Evolutionary conservation across 2,113 vertebrate genomes (phyloP).

Genomic region (Castor canadensis): DNA sequence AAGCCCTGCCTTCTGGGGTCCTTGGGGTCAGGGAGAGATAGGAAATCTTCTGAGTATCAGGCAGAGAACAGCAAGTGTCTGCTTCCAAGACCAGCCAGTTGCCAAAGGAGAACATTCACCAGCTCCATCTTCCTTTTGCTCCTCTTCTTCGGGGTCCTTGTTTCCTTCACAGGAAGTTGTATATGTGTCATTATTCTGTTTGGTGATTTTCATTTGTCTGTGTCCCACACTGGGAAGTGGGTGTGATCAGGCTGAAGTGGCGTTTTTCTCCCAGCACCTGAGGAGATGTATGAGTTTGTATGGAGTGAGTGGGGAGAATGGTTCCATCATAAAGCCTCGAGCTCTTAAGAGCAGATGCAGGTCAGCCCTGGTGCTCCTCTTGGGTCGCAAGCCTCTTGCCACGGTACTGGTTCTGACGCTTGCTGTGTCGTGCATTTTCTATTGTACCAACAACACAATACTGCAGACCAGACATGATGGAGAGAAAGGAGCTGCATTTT

Average conservation of each 20-base stretch:
- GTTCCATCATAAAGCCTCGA: not conserved
- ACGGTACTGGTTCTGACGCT: no score
- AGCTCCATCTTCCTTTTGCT: accelerated
- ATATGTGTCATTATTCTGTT: accelerated
- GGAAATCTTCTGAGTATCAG: not conserved
- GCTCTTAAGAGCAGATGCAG: not conserved
- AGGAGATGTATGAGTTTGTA: accelerated
- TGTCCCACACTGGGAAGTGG: not conserved
- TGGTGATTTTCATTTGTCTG: accelerated
- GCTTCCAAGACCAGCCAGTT: not conserved
- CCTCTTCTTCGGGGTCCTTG: accelerated
- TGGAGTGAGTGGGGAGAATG: no score
- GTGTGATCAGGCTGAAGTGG: accelerated
- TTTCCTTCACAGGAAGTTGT: accelerated
- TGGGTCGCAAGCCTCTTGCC: no score
- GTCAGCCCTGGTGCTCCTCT: no score
- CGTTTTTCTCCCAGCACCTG: not conserved
- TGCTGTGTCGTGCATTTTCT: no score
- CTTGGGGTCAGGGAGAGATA: not conserved
- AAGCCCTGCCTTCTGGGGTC: no score
- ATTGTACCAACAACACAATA: not conserved
- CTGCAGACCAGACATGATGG: no score
- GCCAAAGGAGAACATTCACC: accelerated
- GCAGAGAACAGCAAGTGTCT: not conserved
- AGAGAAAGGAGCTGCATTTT: no score